A percentile compares a stretch with the other conserved stretches of the same genome.
These are phyloP conservation scores for Drosophila mulleri DNA, from an alignment of 2,888 invertebrate genomes.

Conservation along the genomic window DNA sequence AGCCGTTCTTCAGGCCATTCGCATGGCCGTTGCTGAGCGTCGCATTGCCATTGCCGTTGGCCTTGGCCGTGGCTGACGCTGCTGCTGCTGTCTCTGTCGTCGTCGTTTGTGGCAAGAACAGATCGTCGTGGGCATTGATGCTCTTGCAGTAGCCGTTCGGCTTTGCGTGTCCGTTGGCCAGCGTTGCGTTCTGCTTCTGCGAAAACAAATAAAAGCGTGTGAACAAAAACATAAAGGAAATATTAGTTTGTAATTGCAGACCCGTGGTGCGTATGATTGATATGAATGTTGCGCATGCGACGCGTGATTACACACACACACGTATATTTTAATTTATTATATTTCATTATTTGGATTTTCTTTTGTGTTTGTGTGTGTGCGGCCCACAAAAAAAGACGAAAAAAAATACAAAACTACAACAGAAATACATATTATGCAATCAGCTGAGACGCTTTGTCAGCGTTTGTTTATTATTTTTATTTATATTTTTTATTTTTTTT, in stretches of 20 bases:
- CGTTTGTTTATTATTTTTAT: slow-evolving; percentile 60
- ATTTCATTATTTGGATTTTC: slow-evolving; percentile 13
- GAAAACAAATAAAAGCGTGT: neutral
- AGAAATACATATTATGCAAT: slow-evolving; percentile 57
- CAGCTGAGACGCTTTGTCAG: slow-evolving; percentile 50
- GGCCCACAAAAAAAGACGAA: slow-evolving; percentile 33
- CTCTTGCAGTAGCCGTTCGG: slow-evolving; percentile 77
- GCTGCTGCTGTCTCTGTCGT: slow-evolving; percentile 33
- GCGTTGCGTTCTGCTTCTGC: slow-evolving; percentile 62
- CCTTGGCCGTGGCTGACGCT: slow-evolving; percentile 31
- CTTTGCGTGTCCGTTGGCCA: slow-evolving; percentile 67
- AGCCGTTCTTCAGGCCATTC: slow-evolving; percentile 78
- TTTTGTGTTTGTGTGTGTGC: slow-evolving; percentile 12
- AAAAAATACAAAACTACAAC: neutral
- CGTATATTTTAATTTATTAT: slow-evolving; percentile 9
- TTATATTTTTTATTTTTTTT: slow-evolving; percentile 40
- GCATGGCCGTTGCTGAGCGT: slow-evolving; percentile 70
- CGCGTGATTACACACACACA: neutral
- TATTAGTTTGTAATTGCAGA: neutral
- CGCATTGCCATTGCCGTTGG: slow-evolving; percentile 54
- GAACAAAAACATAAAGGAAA: too few species aligned
- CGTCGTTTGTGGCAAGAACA: slow-evolving; percentile 60
- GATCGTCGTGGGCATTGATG: slow-evolving; percentile 72
- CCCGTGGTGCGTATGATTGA: slow-evolving; percentile 29
- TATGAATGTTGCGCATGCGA: slow-evolving; percentile 30